phyloP scores from a whole-genome alignment of 2,888 invertebrate genomes.

The Caenorhabditis sp. region DNA sequence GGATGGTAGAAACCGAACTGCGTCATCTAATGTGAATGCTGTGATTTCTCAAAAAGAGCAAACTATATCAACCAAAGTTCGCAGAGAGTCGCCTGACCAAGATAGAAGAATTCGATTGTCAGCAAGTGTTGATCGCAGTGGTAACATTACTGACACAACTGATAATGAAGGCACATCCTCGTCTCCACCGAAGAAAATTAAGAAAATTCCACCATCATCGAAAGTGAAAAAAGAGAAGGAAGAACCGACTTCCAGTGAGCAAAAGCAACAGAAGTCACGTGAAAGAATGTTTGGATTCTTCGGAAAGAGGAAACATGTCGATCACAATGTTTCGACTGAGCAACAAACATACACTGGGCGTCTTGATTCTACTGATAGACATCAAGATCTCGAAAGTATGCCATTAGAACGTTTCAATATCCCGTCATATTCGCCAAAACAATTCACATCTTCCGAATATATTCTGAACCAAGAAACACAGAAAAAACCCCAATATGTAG shows the following conservation, averaged over 20 bases:
- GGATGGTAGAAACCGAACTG: constrained; percentile 11
- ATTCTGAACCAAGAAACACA: constrained; percentile 12
- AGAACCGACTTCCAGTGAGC: constrained; percentile 10
- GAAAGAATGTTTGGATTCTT: constrained; percentile 1
- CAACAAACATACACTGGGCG: constrained; percentile 9
- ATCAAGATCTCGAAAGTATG: constrained; percentile 17
- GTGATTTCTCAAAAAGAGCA: constrained; percentile 31
- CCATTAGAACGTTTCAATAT: constrained; percentile 10
- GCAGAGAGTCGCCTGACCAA: constrained; percentile 38
- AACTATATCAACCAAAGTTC: constrained; percentile 31
- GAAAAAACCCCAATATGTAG: constrained; percentile 18
- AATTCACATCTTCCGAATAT: constrained; percentile 5
- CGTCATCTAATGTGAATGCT: constrained; percentile 40
- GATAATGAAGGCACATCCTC: constrained; percentile 18
- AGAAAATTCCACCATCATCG: constrained; percentile 14
- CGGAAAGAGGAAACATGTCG: too few species aligned
- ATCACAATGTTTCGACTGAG: constrained; percentile 5
- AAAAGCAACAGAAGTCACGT: background rate
- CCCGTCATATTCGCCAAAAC: constrained; percentile 23
- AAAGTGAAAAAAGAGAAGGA: constrained; percentile 6
- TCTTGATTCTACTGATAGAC: constrained; percentile 21
- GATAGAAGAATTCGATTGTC: constrained; percentile 30
- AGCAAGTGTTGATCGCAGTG: constrained; percentile 41
- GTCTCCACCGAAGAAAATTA: background rate
- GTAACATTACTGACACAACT: constrained; percentile 34